Conservation (phyloP, 2,888 invertebrate genomes). For the Polylopha cassiicola region DNA sequence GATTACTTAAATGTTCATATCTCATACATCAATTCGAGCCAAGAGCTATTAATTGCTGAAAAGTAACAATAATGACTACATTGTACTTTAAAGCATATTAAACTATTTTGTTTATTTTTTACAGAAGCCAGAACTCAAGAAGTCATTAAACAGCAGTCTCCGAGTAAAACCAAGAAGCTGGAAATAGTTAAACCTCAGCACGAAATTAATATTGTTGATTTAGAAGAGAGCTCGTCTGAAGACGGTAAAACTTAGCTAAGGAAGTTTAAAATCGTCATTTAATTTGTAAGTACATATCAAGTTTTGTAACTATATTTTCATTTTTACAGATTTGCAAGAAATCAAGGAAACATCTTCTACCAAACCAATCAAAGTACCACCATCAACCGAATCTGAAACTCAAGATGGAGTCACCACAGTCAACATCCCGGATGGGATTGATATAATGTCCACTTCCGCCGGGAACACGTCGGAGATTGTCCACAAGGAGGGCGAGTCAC, state of each 20-base stretch:
- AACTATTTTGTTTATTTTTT: no score
- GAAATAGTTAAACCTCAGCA: slow-evolving; percentile 21
- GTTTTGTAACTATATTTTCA: no score
- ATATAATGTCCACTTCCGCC: slow-evolving; percentile 33
- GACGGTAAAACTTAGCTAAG: slow-evolving; percentile 39
- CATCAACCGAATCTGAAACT: neutral
- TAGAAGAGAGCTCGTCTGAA: slow-evolving; percentile 53
- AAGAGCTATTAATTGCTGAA: no score
- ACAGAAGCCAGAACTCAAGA: neutral
- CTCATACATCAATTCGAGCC: no score
- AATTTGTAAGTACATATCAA: no score
- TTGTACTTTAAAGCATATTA: no score
- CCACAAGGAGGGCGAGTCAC: slow-evolving; percentile 34
- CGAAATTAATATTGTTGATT: slow-evolving; percentile 39
- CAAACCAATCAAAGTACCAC: no score
- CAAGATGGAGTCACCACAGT: slow-evolving; percentile 20
- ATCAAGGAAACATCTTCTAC: no score
- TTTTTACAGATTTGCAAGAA: slow-evolving; percentile 20
- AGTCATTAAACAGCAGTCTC: neutral
- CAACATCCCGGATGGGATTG: slow-evolving; percentile 30
- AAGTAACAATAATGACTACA: no score
- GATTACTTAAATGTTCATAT: no score
- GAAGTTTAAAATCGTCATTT: no score
- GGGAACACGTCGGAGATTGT: slow-evolving; percentile 33
- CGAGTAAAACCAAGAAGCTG: slow-evolving; percentile 31